These are phyloP conservation scores for Chlorocebus sabaeus DNA, from an alignment of 2,113 vertebrate genomes.

Conservation along the genomic window DNA sequence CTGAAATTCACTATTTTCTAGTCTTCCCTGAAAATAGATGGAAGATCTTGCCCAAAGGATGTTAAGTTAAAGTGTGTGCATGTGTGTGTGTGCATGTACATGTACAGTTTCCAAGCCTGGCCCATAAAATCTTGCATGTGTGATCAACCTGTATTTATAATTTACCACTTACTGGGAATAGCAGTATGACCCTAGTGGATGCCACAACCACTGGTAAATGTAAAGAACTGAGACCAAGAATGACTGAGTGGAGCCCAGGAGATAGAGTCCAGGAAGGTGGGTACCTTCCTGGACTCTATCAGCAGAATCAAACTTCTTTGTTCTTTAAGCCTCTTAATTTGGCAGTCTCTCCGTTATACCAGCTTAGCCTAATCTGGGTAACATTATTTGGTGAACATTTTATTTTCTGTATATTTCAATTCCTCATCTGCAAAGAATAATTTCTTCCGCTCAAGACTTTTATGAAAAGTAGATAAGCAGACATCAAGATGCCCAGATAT, in stretches of 20 bases:
- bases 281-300: not conserved
- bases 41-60: not conserved
- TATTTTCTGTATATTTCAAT: not conserved
- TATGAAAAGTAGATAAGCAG: not conserved
- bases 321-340: not conserved
- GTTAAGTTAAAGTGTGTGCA: not conserved
- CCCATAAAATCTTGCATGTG: not conserved
- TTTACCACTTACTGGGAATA: not conserved
- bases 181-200: not conserved
- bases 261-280: no score
- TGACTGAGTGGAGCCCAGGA: not conserved
- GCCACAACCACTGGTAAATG: not conserved
- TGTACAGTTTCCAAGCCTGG: not conserved
- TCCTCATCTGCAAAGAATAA: not conserved
- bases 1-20: not conserved
- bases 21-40: not conserved
- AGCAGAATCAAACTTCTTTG: not conserved
- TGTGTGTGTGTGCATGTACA: no score
- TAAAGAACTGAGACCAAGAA: not conserved
- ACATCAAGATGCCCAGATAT: not conserved
- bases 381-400: not conserved
- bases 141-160: not conserved
- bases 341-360: not conserved
- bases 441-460: not conserved
- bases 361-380: not conserved